These are phyloP conservation scores for Nymphalis polychloros DNA, from an alignment of 2,888 invertebrate genomes.

Conservation along the genomic window DNA sequence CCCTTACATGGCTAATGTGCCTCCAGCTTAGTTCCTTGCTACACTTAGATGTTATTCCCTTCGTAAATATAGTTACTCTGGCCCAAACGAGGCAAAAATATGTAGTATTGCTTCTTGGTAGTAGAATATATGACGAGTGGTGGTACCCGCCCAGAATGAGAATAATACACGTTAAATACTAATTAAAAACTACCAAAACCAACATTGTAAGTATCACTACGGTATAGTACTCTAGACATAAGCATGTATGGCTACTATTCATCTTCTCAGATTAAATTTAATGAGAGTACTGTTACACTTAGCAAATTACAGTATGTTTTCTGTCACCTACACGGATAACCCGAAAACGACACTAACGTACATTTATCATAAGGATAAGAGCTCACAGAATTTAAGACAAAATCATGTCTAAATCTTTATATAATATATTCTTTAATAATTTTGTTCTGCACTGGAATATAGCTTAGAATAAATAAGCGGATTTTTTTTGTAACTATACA, in stretches of 20 bases:
- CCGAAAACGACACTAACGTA: constrained; percentile 42
- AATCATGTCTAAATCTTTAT: neutral
- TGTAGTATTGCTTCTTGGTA: too few species aligned
- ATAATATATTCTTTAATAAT: too few species aligned
- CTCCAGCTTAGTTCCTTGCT: too few species aligned
- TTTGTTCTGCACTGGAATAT: too few species aligned
- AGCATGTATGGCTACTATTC: neutral
- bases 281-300: constrained; percentile 45
- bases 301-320: constrained; percentile 44
- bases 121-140: too few species aligned
- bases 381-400: neutral
- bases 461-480: too few species aligned
- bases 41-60: too few species aligned
- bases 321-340: constrained; percentile 34
- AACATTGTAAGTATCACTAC: neutral
- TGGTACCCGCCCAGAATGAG: too few species aligned
- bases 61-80: too few species aligned
- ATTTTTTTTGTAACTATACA: too few species aligned
- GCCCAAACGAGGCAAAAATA: too few species aligned
- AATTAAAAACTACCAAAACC: neutral
- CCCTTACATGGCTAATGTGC: too few species aligned
- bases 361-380: constrained; percentile 44
- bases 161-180: neutral
- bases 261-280: constrained; percentile 26
- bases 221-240: neutral